phyloP scores from a whole-genome alignment of 2,113 vertebrate species.

The Tragelaphus scriptus region DNA sequence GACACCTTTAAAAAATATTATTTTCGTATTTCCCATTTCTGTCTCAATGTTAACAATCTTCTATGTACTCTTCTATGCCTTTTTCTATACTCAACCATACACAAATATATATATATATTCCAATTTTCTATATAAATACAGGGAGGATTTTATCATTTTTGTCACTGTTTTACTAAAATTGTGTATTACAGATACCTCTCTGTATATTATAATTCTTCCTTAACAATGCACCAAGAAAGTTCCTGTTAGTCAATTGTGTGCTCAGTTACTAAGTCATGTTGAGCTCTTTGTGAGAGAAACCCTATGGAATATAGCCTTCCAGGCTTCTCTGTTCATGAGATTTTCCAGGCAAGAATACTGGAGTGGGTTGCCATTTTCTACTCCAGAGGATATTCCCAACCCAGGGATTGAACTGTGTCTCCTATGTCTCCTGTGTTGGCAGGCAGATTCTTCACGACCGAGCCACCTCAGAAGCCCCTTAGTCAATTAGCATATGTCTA shows the following conservation, averaged over 20 bases:
- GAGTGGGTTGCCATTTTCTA: neutral
- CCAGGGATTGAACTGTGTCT: neutral
- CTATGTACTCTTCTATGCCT: neutral
- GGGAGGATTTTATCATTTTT: neutral
- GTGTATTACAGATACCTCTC: neutral
- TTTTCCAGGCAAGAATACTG: neutral
- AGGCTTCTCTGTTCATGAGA: neutral
- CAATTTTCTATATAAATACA: conserved; percentile 11
- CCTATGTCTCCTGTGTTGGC: neutral
- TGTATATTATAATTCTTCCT: neutral
- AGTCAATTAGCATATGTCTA: neutral
- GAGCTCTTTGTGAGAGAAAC: neutral
- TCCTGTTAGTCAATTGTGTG: neutral
- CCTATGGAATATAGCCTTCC: neutral
- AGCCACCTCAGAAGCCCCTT: neutral
- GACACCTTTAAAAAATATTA: neutral
- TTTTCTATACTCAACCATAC: neutral
- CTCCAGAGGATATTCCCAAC: neutral
- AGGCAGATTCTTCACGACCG: neutral
- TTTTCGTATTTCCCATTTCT: neutral
- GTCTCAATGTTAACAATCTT: neutral
- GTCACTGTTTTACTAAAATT: neutral
- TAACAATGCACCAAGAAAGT: conserved; percentile 7
- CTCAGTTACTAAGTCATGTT: neutral
- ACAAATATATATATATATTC: neutral